A percentile compares a stretch with the other conserved stretches of the same genome.
These are phyloP conservation scores for Pelodiscus sinensis DNA, from an alignment of 2,113 vertebrate genomes.

Conservation along the genomic window DNA sequence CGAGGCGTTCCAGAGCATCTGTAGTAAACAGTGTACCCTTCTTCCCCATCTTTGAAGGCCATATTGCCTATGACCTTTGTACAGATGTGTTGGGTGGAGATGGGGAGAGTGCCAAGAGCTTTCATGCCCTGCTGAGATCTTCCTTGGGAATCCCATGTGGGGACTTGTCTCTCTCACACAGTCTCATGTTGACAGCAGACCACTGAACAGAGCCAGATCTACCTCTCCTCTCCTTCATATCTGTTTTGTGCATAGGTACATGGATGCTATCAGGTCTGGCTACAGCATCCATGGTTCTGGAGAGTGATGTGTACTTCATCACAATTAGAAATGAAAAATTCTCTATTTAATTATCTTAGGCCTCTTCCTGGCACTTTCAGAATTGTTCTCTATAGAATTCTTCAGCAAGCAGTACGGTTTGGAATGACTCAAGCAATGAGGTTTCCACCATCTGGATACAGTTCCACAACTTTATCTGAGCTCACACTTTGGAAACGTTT, in stretches of 20 bases:
- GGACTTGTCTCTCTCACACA: slow-evolving; percentile 36
- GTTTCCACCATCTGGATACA: slow-evolving; percentile 6
- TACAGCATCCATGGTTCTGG: slow-evolving; percentile 37
- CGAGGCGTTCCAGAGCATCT: not conserved
- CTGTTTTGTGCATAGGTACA: slow-evolving; percentile 49
- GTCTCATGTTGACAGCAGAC: slow-evolving; percentile 49
- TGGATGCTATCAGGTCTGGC: slow-evolving; percentile 6
- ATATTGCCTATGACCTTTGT: not conserved
- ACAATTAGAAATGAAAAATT: slow-evolving; percentile 53
- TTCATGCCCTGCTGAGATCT: slow-evolving; percentile 13
- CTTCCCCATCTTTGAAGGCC: not conserved
- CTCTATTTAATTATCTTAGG: slow-evolving; percentile 21
- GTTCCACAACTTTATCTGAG: not conserved
- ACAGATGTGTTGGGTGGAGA: not conserved
- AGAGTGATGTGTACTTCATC: slow-evolving; percentile 49
- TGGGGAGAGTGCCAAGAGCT: not conserved
- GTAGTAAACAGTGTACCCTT: not conserved
- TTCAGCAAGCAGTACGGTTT: slow-evolving; percentile 26
- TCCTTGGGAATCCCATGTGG: slow-evolving; percentile 50
- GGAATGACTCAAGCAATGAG: slow-evolving; percentile 19
- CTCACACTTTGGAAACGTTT: slow-evolving; percentile 27
- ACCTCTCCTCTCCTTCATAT: slow-evolving; percentile 54
- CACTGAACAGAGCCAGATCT: slow-evolving; percentile 56
- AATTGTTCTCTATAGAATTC: slow-evolving; percentile 2
- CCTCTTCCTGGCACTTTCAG: slow-evolving; percentile 30